These are phyloP conservation scores for Aplocera efformata DNA, from an alignment of 2,888 invertebrate species.

Conservation along the genomic window DNA sequence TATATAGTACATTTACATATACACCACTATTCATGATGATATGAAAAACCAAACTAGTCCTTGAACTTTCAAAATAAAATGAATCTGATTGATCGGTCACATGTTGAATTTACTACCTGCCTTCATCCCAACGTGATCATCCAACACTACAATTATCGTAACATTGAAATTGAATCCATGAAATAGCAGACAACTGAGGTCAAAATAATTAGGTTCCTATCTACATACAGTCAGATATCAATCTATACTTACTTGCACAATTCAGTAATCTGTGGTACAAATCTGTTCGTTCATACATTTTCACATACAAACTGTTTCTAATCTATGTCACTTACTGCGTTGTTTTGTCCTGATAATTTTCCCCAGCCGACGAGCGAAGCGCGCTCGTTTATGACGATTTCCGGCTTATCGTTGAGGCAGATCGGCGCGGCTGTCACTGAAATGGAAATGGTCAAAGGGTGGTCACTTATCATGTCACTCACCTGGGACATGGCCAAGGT, in stretches of 20 bases:
- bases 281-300: too few relatives aligned
- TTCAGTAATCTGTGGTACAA: constrained; percentile 1
- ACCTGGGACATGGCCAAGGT: constrained; percentile 17
- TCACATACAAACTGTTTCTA: constrained; percentile 6
- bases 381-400: constrained; percentile 81
- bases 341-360: constrained; percentile 81
- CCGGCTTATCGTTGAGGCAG: constrained; percentile 86
- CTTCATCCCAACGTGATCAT: constrained; percentile 3
- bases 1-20: too few relatives aligned
- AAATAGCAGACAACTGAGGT: constrained; percentile 13
- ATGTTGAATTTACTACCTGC: not conserved
- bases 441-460: constrained; percentile 9
- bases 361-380: constrained; percentile 87
- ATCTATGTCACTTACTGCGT: constrained; percentile 54
- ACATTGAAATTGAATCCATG: constrained; percentile 13
- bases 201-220: constrained; percentile 31
- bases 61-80: too few relatives aligned
- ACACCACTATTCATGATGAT: too few relatives aligned
- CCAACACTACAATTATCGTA: constrained; percentile 10
- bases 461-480: constrained; percentile 21
- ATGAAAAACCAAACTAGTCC: too few relatives aligned
- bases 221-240: constrained; percentile 11
- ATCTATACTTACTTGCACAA: constrained; percentile 2
- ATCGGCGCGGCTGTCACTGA: constrained; percentile 89
- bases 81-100: not conserved